Conservation (phyloP, 2,113 vertebrate genomes). For the Mesembrinibis cayennensis region DNA sequence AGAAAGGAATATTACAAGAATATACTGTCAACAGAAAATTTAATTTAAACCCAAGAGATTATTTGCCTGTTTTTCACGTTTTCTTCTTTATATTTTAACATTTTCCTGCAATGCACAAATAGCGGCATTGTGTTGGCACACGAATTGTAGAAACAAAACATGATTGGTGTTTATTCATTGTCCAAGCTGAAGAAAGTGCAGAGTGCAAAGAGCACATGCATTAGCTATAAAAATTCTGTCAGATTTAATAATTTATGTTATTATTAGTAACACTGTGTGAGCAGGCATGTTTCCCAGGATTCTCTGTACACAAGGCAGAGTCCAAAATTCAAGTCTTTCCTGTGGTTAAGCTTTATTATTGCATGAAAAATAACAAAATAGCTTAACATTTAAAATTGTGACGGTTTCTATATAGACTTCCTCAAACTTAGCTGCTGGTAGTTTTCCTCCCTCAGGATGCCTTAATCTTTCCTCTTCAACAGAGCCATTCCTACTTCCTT, state of each 20-base stretch:
- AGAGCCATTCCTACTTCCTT: not conserved
- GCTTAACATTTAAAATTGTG: not conserved
- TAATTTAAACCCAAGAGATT: not conserved
- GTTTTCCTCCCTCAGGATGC: not conserved
- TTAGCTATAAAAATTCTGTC: conserved; percentile 1
- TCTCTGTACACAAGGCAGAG: not conserved
- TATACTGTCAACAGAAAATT: not conserved
- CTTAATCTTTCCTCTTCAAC: not conserved
- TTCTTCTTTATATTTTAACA: not conserved
- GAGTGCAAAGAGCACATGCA: not conserved
- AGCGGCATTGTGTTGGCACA: not conserved
- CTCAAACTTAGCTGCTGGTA: not conserved
- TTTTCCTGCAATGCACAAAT: not conserved
- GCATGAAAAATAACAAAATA: not conserved
- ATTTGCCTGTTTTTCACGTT: not conserved
- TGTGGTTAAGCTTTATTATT: not conserved
- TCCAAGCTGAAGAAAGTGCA: not conserved
- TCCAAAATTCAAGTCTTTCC: not conserved
- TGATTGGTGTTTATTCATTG: not conserved
- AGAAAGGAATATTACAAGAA: not conserved
- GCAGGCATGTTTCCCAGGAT: conserved; percentile 12
- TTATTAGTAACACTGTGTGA: conserved; percentile 37
- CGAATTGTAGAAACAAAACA: not conserved
- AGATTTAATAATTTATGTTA: conserved; percentile 34
- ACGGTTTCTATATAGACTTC: not conserved